Base-by-base conservation (phyloP, 2,797 vertebrate genomes). In the Poeciliopsis presidionis region DNA sequence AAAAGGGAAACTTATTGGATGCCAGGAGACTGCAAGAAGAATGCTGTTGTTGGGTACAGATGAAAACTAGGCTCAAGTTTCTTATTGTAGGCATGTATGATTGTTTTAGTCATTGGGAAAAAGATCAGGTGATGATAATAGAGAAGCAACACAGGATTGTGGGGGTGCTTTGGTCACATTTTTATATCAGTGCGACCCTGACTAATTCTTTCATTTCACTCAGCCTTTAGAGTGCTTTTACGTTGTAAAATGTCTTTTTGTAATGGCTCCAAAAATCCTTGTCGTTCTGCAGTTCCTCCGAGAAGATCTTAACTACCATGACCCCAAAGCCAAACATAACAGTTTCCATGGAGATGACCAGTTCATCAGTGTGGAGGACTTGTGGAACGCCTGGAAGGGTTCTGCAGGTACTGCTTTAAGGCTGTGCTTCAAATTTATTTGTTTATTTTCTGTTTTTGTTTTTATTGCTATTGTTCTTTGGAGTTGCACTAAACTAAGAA, bases 261-360 rank as follows among this genome's bases (percentile, higher is more conserved):
- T 46, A 53, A 74, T 53, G 2, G 8, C 9, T 73, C 2, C 33
- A 77, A 81, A 61, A 41, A 1, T 74, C 6, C 13, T 57, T 86
- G 20, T 87, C 63, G 0, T 77, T n/a, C 86, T 72, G 70, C 88
- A 99, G 98, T 99, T 99, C 92, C 91, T 99, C 90, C 96, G 98
- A 89, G 98, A 99, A 91, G 98, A 99, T 91, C 92, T 99, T 65
- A 99, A 99, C 89, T 99, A 99, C 87, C 98, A 98, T 2, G 98
- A 99, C 88, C 97, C 98, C 0, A 98, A 98, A n/a, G 97, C 97
- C 81, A 99, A 98, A 84, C 98, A 99, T 88, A 99, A 97, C 96
- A 98, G 91, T 79, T 99, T 99, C 92, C 98, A 99, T 8, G 97
- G 98, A 1, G 98, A 99, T 22, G 98, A 99, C 93, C 98, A 99